Base-by-base conservation (phyloP, 2,797 vertebrate species). In the Lemur catta region DNA sequence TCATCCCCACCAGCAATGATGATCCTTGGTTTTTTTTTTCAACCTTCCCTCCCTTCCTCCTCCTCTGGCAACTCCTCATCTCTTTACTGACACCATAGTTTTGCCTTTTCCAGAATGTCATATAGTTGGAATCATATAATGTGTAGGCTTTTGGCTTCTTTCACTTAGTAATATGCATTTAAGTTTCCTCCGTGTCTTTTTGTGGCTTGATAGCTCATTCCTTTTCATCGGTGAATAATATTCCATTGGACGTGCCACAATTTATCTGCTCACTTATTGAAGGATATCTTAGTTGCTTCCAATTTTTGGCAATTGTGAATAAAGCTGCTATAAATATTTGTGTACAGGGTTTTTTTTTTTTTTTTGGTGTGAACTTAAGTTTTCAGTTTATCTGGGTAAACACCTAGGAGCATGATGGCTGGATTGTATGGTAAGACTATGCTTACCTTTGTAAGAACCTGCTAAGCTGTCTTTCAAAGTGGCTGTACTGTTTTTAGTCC, bases 401-500 rank as follows among this genome's bases (percentile, higher is more conserved):
- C 22, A 57, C 38, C 24, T 41, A 57, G 38, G 50, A 20, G 12
- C 33, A 15, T 22, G 5, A 55, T 2, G 10, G 61, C 80, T 63
- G 20, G n/a, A 22, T 9, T 35, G 0, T 9, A 33, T 18, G 30
- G 41, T 50, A 6, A 75, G 67, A 28, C 18, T 7, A 43, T 8
- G 14, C 61, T 3, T 80, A 30, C 43, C 55, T 85, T 46, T 59
- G 20, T 33, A 48, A 88, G 84, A 84, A 74, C 24, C 22, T 26
- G 2, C 67, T 50, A 28, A 38, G 20, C 65, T 57, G 35, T 33
- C 59, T 85, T 82, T 75, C 84, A 10, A n/a, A 72, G 74, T 41
- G 57, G 41, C 50, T n/a, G 3, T 0, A 11, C 18, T 14, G 1
- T n/a, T 38, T 11, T n/a, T 15, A 57, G 0, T 55, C 24, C 43